Evolutionary conservation across 2,888 invertebrate genomes (phyloP), one percentile per base, ranked within the genome.

Genomic region (Brenthis daphne): DNA sequence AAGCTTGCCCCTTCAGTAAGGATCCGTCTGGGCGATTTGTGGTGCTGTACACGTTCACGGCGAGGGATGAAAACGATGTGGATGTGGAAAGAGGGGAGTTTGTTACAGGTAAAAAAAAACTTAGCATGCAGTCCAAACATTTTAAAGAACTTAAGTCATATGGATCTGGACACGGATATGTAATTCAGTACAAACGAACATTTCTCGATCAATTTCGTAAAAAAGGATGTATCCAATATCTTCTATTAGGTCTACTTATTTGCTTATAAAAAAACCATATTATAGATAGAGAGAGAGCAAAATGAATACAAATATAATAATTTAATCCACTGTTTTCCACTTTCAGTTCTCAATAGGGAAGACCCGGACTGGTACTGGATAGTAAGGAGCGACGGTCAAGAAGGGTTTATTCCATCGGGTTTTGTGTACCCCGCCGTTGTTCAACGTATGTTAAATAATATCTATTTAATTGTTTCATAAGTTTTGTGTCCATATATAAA

Each of bases 341-440:
- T 89, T 91, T 43, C 80, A 94, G 97, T 99, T 14, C 89, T 99
- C 67, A 99, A 99, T 88, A 94, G 97, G 80, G 98, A 98, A 85
- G 98, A 99, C 88, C 96, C 97, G 0, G 98, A 98, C 86, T 99
- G 99, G 99, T 98, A 96, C 86, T 99, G 98, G 98, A 97, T 99
- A 65, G 96, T 98, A 53, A 94, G 98, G 76, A 96, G 96, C 76
- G 98, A 98, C 82, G 98, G 97, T 0, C 97, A 97, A 78, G 98
- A 99, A 87, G 99, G 99, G 0, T 99, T 99, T 85, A 98, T 99
- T 64, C 99, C 99, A 0, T 97, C 97, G 8, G 97, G 97, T 33
- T 98, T 98, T 82, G 97, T 98, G 0, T 98, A 98, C 91, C 98
- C 98, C 0, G 97, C 97, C 20, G 97, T 92, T 6, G 88, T 90